Evolutionary conservation across 1,140 invertebrate species (phyloP).

Genomic region (Laupala kohalensis): DNA sequence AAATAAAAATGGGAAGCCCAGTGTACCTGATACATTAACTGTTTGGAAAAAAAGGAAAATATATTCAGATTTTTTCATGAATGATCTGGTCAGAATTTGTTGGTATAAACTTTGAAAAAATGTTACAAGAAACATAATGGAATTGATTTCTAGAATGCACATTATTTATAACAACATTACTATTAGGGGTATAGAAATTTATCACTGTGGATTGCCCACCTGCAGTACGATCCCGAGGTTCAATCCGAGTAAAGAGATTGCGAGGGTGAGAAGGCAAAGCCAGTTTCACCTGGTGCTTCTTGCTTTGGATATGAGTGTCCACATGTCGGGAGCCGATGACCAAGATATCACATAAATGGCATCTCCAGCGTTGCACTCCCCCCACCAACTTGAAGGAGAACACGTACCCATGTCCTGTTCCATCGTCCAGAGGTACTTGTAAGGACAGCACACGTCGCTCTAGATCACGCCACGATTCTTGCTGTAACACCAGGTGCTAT

Average conservation of each 20-base stretch:
- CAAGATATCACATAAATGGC: slow-evolving; percentile 14
- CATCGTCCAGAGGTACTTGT: slow-evolving; percentile 2
- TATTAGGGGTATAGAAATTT: too few species aligned
- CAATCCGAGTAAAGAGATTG: slow-evolving; percentile 2
- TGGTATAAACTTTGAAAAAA: too few species aligned
- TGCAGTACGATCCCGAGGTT: background rate
- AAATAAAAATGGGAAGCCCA: too few species aligned
- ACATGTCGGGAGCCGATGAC: slow-evolving; percentile 11
- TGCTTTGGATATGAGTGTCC: slow-evolving; percentile 10
- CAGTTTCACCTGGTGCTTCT: slow-evolving; percentile 14
- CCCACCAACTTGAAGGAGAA: slow-evolving; percentile 4
- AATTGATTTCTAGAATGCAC: too few species aligned
- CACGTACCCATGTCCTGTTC: slow-evolving; percentile 6
- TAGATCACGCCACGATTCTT: background rate
- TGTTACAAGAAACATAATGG: too few species aligned
- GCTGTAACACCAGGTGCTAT: background rate
- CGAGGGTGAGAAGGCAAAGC: slow-evolving; percentile 8
- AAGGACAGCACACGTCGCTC: slow-evolving; percentile 4
- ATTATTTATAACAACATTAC: too few species aligned
- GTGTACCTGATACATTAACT: too few species aligned
- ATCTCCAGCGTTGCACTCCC: background rate
- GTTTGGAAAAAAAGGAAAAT: too few species aligned
- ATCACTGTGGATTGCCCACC: too few species aligned
- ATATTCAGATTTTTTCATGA: too few species aligned
- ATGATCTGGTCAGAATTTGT: too few species aligned